Percentiles rank a stretch among this genome's conserved stretches.
Evolutionary conservation across 2,888 invertebrate species (phyloP).

Genomic region (Cerastoderma edule): DNA sequence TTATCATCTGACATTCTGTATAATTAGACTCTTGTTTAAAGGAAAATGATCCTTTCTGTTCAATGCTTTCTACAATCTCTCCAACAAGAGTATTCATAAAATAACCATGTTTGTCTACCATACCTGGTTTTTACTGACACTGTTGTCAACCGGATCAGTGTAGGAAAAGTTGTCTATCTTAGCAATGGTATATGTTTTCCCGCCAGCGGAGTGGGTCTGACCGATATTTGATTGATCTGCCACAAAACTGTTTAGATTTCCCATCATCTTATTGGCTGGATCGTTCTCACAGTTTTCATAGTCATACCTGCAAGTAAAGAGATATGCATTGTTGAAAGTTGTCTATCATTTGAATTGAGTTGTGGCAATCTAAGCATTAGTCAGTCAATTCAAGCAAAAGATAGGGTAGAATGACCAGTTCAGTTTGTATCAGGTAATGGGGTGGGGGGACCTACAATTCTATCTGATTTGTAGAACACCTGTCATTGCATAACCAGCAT

Average conservation of each 20-base stretch:
- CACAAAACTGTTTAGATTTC: slow-evolving; percentile 89
- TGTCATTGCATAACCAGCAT: no score
- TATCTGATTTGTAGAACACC: no score
- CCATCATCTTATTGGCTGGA: slow-evolving; percentile 96
- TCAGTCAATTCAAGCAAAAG: no score
- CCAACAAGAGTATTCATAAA: no score
- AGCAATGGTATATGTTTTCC: slow-evolving; percentile 90
- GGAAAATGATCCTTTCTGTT: no score
- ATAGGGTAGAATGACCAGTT: no score
- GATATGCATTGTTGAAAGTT: neutral
- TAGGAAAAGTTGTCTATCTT: slow-evolving; percentile 97
- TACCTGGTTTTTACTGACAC: slow-evolving; percentile 93
- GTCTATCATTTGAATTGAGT: neutral
- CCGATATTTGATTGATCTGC: slow-evolving; percentile 85
- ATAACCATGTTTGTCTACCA: neutral
- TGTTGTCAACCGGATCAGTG: slow-evolving; percentile 96
- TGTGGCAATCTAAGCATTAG: neutral
- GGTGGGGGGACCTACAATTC: no score
- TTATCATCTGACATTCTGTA: no score
- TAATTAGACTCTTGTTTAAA: no score
- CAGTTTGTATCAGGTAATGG: no score
- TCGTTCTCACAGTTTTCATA: slow-evolving; percentile 97
- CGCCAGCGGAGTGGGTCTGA: slow-evolving; percentile 80
- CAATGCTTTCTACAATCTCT: no score
- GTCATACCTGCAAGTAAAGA: slow-evolving; percentile 89